These are phyloP conservation scores for Mayetiola destructor DNA, from an alignment of 2,888 invertebrate species.

Conservation along the genomic window DNA sequence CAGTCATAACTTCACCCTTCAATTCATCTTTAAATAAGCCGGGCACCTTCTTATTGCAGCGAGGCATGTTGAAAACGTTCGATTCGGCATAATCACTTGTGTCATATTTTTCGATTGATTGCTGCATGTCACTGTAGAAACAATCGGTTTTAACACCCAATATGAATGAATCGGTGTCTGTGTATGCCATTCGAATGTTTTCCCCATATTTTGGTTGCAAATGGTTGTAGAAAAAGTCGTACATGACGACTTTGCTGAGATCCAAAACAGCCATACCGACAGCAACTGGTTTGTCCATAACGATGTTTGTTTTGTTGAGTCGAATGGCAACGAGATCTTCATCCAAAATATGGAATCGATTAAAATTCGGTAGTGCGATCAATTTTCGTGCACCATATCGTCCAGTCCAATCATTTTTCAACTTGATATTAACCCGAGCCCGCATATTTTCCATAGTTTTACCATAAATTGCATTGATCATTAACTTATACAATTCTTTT, in stretches of 20 bases:
- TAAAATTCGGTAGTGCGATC: conserved; percentile 26
- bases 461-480: not conserved
- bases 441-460: conserved; percentile 17
- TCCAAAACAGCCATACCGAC: conserved; percentile 30
- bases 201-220: conserved; percentile 13
- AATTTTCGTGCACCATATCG: conserved; percentile 24
- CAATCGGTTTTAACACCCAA: conserved; percentile 16
- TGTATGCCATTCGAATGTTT: conserved; percentile 15
- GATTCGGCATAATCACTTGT: conserved; percentile 16
- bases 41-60: conserved; percentile 23
- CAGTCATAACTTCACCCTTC: conserved; percentile 23
- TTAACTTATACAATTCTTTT: conserved; percentile 21
- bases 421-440: conserved; percentile 27
- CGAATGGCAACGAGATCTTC: conserved; percentile 29
- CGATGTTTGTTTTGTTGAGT: conserved; percentile 22
- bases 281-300: conserved; percentile 30
- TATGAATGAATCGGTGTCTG: conserved; percentile 18
- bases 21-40: conserved; percentile 28
- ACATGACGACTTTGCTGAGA: conserved; percentile 14
- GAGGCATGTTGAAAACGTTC: conserved; percentile 21
- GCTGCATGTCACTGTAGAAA: conserved; percentile 16
- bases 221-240: conserved; percentile 17
- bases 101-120: conserved; percentile 16
- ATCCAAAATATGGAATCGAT: conserved; percentile 24
- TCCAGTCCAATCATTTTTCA: conserved; percentile 29